Evolutionary conservation across 2,888 invertebrate species (phyloP).

Genomic region (Unio pictorum): DNA sequence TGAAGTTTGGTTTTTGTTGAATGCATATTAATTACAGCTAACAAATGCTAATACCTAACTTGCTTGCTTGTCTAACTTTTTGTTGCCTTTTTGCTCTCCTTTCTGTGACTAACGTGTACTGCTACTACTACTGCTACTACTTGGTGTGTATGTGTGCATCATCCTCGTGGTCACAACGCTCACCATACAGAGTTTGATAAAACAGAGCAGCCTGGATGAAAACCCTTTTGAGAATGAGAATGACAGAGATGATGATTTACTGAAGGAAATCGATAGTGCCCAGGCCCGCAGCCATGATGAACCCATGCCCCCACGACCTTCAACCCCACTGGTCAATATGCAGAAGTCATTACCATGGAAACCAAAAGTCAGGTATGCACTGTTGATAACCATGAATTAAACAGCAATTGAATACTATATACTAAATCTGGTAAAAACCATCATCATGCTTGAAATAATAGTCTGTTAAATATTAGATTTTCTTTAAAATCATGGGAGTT

Average conservation of each 20-base stretch:
- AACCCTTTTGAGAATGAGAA: slow-evolving; percentile 82
- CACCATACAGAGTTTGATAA: slow-evolving; percentile 79
- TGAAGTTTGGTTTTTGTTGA: neutral
- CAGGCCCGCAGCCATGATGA: slow-evolving; percentile 87
- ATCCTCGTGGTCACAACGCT: slow-evolving; percentile 33
- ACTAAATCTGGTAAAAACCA: too few relatives aligned
- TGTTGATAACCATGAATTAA: neutral
- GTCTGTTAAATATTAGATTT: too few relatives aligned
- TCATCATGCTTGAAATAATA: too few relatives aligned
- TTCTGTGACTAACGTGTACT: slow-evolving; percentile 20
- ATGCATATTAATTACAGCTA: neutral
- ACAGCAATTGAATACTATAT: too few relatives aligned
- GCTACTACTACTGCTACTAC: slow-evolving; percentile 8
- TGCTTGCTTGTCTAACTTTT: slow-evolving; percentile 48
- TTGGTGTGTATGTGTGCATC: slow-evolving; percentile 31
- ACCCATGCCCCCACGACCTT: slow-evolving; percentile 75
- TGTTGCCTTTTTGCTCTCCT: slow-evolving; percentile 37
- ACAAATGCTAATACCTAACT: slow-evolving; percentile 26
- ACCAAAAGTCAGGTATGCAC: slow-evolving; percentile 84
- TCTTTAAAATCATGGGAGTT: too few relatives aligned
- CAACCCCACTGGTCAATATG: slow-evolving; percentile 74
- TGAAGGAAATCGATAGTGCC: slow-evolving; percentile 87
- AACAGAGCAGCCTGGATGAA: slow-evolving; percentile 93
- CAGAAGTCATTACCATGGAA: slow-evolving; percentile 89
- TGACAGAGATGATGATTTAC: slow-evolving; percentile 76